Base-by-base conservation (phyloP, 2,113 vertebrate species). In the Saccopteryx bilineata region DNA sequence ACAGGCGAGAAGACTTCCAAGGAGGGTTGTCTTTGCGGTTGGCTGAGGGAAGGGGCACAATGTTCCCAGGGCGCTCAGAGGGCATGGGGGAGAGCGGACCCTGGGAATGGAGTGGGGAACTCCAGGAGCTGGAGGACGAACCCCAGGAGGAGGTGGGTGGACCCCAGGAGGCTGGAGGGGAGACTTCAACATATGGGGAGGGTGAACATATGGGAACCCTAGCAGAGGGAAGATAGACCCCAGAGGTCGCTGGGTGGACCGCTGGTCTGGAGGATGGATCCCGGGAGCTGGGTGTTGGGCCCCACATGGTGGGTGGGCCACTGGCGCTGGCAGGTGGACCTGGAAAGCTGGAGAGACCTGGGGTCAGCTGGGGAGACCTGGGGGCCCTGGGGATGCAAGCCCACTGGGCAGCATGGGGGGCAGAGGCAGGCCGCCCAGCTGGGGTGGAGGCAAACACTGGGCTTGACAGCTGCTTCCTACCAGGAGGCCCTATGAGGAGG, bases 401-500 rank as follows among this genome's bases (percentile, higher is more conserved):
- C 99, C 98, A 0, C 98, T 98, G 23, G 99, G 98, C 0, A 98
- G 98, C 97, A 99, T 98, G 0, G 98, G 99, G 0, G 99, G 99
- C 87, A 99, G 97, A 0, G 98, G 93, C 97, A 99, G 98, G 52
- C 99, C 99, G 31, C 99, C 99, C 0, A 99, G 99, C 0, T 99
- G 99, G 0, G 99, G 99, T 0, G 98, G 99, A 0, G 99, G 99
- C 96, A 99, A 90, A 2, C 95, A 84, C 14, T 99, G 39, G 39
- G 39, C 39, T 39, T 0, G 98, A 98, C 0, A 98, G 98, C 24
- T 99, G 98, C 97, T 99, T 99, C 78, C 99, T 98, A 0, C 98
- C 99, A 0, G 98, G 98, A 11, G 99, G 98, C 31, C 98, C 98
- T 0, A 98, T 95, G 0, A 99, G 99, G 7, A 99, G 98, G 26